Conservation (phyloP, 2,888 invertebrate genomes). For the Apamea crenata region DNA sequence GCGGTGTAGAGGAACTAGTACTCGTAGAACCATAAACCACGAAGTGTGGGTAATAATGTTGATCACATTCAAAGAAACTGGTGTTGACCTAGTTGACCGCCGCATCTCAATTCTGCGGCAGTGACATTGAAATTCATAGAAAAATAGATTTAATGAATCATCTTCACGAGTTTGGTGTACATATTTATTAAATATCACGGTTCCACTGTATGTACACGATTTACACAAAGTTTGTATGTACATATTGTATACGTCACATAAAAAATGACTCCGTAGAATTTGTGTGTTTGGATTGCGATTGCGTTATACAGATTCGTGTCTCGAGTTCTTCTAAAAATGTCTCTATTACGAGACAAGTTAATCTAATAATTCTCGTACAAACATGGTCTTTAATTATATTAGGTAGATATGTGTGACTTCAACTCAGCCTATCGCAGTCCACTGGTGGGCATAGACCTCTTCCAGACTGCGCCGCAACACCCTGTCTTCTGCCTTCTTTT, state of each 20-base stretch:
- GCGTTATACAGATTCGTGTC: background rate
- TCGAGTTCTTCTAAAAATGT: slow-evolving; percentile 16
- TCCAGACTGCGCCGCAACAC: background rate
- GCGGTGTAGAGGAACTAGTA: background rate
- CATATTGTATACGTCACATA: slow-evolving; percentile 33
- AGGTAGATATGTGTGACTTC: background rate
- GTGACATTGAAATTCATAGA: background rate
- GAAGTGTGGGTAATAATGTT: background rate
- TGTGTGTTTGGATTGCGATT: slow-evolving; percentile 33
- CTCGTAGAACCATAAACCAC: background rate
- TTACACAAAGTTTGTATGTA: slow-evolving; percentile 28
- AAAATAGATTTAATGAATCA: slow-evolving; percentile 40
- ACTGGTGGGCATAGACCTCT: no score
- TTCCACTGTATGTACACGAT: slow-evolving; percentile 30
- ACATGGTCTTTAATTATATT: background rate
- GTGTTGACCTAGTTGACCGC: background rate
- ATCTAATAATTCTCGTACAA: background rate
- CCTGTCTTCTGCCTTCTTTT: background rate
- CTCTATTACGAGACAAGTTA: slow-evolving; percentile 20
- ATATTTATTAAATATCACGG: slow-evolving; percentile 48
- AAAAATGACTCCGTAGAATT: slow-evolving; percentile 47
- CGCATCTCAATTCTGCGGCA: slow-evolving; percentile 13
- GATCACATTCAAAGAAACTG: background rate
- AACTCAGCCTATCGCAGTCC: background rate
- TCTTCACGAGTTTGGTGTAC: slow-evolving; percentile 34